Evolutionary conservation across 2,797 vertebrate genomes (phyloP), one percentile per base, ranked within the genome.

Genomic region (Myiotriccus ornatus): DNA sequence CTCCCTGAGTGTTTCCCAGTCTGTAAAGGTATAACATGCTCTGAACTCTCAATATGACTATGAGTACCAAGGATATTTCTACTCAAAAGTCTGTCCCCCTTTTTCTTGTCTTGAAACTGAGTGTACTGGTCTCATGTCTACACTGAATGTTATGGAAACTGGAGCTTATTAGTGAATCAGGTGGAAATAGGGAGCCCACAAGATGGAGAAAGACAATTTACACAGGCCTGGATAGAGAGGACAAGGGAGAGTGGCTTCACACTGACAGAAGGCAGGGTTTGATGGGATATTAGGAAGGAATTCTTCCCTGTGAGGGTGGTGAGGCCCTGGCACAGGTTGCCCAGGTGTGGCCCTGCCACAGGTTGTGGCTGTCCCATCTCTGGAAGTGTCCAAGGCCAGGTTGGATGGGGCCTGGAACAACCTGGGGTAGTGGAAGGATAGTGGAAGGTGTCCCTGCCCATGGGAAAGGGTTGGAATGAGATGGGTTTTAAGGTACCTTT

Each of bases 401-500:
- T 10, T 65, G 59, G 16, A 59, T 1, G 11, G 7, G 24, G 57
- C 24, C 44, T 2, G 52, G 44, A 47, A 43, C 15, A 39, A 4
- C 30, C 22, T 59, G 32, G 53, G 15, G 12, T 4, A 13, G 37
- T 21, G 39, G 41, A 0, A 71, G 18, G 18, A 19, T 4, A 10
- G 37, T 21, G 47, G 41, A 0, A 71, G 14, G 18, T 11, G 24
- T 22, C 35, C 55, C 28, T 69, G n/a, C 10, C 28, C 32, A 2
- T 11, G 14, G 12, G 30, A 24, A 23, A 9, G 6, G 24, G 8
- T 17, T 57, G 20, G 20, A 0, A 24, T 1, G 19, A 25, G 17
- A 1, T 41, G 27, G 3, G 6, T 0, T 57, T 28, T n/a, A 6
- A 6, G 2, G 10, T 17, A 15, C 7, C 39, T 67, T 3, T 23